Base-by-base conservation (phyloP, 2,797 vertebrate species). In the Cebuella pygmaea region DNA sequence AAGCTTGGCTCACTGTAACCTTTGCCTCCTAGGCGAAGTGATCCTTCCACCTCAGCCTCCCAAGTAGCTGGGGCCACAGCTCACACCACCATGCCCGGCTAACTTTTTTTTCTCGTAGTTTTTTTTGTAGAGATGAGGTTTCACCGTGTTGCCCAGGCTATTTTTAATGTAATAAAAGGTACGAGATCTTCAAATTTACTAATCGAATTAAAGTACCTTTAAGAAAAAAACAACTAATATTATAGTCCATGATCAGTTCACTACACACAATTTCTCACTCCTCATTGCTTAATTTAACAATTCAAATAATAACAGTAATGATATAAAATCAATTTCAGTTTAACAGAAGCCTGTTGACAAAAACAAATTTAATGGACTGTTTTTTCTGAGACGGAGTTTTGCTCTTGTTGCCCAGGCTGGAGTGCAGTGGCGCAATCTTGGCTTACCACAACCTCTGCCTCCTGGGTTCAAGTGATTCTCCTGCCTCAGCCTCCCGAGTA, bases 151-250 rank as follows among this genome's bases (percentile, higher is more conserved):
- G 61, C 15, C 30, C 33, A n/a, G 33, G 33, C 15, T 92, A 26
- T 88, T 78, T 90, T 97, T 83, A 92, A 90, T 95, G 64, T 70
- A 70, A 91, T 75, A 87, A 83, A 94, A 95, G 5, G 9, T 19
- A 3, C 0, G 57, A 67, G 4, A 84, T 33, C 26, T 87, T 95
- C 79, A 88, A 27, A 39, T 90, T 83, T 94, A 80, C 19, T 74
- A 81, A 81, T 84, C 17, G 13, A 94, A 93, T 20, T 24, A 11
- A 92, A 92, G 72, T 93, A 52, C 12, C 88, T 87, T 83, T 59
- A 84, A 90, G 48, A 85, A 84, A 41, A 27, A 91, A 91, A 90
- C 84, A 78, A 44, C 12, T 11, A 95, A 13, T n/a, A 26, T 48
- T 55, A 12, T 59, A 48, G 39, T 36, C 81, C 64, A 85, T 9